phyloP scores from a whole-genome alignment of 2,113 vertebrate genomes.

The Anguilla rostrata region DNA sequence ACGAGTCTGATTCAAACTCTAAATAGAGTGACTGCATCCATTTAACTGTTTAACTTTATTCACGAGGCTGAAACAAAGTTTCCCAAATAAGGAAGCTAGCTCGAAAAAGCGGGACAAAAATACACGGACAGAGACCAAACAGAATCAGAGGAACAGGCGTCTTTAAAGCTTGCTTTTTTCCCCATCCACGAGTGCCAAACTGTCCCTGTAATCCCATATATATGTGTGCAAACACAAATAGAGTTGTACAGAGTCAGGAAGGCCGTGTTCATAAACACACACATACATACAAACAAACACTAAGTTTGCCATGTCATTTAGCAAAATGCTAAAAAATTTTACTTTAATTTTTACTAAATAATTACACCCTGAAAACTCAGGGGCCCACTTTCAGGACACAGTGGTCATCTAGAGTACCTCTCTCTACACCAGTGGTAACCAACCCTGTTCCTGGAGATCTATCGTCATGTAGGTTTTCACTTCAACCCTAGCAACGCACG shows the following conservation, averaged over 20 bases:
- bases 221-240: no score
- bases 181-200: background rate
- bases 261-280: background rate
- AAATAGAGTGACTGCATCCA: background rate
- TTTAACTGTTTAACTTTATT: slow-evolving; percentile 5
- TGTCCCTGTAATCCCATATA: background rate
- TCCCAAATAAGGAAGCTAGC: background rate
- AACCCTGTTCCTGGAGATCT: no score
- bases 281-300: background rate
- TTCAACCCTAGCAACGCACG: no score
- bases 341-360: no score
- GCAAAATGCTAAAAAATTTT: background rate
- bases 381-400: background rate
- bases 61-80: background rate
- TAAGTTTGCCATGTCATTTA: background rate
- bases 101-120: background rate
- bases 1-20: background rate
- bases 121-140: background rate
- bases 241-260: no score
- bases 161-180: background rate
- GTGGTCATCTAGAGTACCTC: no score
- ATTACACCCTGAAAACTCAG: background rate
- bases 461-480: no score
- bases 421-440: no score
- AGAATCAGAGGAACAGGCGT: background rate